Percentiles rank a stretch among this genome's conserved stretches.
Evolutionary conservation across 2,797 vertebrate species (phyloP).

Genomic region (Spinibarbus caldwelli): DNA sequence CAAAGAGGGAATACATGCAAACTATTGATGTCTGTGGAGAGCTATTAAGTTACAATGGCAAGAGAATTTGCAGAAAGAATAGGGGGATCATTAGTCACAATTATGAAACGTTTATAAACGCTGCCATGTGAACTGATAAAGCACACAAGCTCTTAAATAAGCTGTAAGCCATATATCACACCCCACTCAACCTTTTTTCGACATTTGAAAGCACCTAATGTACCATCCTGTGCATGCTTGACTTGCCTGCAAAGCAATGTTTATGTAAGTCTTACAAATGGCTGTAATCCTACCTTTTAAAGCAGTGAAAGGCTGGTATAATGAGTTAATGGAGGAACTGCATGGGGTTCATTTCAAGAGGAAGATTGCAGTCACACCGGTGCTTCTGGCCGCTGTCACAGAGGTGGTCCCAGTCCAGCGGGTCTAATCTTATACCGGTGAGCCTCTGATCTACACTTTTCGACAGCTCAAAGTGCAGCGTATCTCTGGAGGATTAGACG

Average conservation of each 20-base stretch:
- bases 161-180: slow-evolving; percentile 33
- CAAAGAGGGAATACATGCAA: slow-evolving; percentile 14
- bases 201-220: slow-evolving; percentile 38
- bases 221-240: slow-evolving; percentile 15
- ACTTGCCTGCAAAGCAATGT: slow-evolving; percentile 44
- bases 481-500: slow-evolving; percentile 47
- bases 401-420: slow-evolving; percentile 50
- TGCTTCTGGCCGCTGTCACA: slow-evolving; percentile 11
- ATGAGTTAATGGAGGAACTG: slow-evolving; percentile 39
- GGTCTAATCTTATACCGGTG: slow-evolving; percentile 54
- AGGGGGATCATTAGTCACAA: slow-evolving; percentile 11
- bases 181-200: slow-evolving; percentile 30
- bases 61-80: slow-evolving; percentile 26
- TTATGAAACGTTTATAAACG: slow-evolving; percentile 35
- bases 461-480: slow-evolving; percentile 22
- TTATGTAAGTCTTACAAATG: slow-evolving; percentile 30
- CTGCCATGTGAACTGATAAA: slow-evolving; percentile 19
- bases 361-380: slow-evolving; percentile 43
- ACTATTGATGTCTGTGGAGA: slow-evolving; percentile 26
- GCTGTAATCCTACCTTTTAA: slow-evolving; percentile 18
- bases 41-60: slow-evolving; percentile 28
- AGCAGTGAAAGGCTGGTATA: slow-evolving; percentile 20
- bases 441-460: slow-evolving; percentile 53
- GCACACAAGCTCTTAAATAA: slow-evolving; percentile 23
- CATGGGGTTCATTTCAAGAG: slow-evolving; percentile 31